A percentile compares a stretch with the other conserved stretches of the same genome.
These are phyloP conservation scores for Teinopalpus imperialis DNA, from an alignment of 2,888 invertebrate genomes.

Conservation along the genomic window DNA sequence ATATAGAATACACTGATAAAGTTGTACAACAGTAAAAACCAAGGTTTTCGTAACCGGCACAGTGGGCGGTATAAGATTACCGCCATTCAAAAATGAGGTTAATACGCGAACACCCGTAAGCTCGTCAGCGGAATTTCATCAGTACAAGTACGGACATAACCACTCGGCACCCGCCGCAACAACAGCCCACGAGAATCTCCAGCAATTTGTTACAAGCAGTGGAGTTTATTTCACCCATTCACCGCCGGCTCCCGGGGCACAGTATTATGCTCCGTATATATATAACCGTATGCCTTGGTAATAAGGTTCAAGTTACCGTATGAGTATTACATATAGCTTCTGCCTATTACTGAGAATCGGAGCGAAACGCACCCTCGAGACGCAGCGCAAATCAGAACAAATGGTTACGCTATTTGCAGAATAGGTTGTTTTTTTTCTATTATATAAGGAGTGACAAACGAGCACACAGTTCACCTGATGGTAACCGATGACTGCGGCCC, in stretches of 20 bases:
- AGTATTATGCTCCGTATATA: too few species aligned
- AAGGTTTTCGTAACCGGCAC: not conserved
- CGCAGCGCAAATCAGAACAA: constrained; percentile 14
- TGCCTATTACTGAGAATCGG: constrained; percentile 8
- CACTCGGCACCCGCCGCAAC: constrained; percentile 7
- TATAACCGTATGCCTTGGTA: too few species aligned
- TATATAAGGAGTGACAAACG: too few species aligned
- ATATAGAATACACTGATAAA: too few species aligned
- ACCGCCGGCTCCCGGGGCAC: not conserved
- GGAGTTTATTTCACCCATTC: constrained; percentile 2
- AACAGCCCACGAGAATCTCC: constrained; percentile 1
- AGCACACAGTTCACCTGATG: too few species aligned
- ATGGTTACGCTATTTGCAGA: constrained; percentile 6
- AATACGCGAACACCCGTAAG: constrained; percentile 5
- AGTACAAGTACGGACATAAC: constrained; percentile 5
- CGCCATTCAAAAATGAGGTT: constrained; percentile 1
- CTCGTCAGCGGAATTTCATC: constrained; percentile 4
- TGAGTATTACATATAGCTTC: not conserved
- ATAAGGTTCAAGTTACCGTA: too few species aligned
- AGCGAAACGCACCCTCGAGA: constrained; percentile 15
- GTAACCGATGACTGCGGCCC: too few species aligned
- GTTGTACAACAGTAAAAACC: not conserved
- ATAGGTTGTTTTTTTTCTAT: too few species aligned
- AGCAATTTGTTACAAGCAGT: constrained; percentile 18
- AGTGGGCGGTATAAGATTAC: not conserved